Evolutionary conservation across 2,888 invertebrate species (phyloP).

Genomic region (Chrysomela aeneicollis): DNA sequence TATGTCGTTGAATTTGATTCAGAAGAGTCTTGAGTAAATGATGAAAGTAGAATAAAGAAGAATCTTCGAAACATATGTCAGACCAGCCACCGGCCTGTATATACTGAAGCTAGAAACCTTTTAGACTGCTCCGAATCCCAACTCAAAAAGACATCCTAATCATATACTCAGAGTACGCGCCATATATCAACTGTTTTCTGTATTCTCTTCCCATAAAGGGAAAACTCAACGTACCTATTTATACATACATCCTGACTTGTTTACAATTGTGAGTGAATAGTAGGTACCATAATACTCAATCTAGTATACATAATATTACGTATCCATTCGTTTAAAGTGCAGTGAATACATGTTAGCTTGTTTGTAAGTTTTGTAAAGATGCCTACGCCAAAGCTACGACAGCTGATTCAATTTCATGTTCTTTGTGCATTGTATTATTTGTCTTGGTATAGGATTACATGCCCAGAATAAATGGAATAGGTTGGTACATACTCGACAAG

Average conservation of each 20-base stretch:
- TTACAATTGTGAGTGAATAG: constrained; percentile 22
- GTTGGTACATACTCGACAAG: neutral
- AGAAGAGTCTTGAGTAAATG: too few relatives aligned
- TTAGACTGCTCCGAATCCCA: neutral
- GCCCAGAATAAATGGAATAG: constrained; percentile 30
- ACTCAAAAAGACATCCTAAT: neutral
- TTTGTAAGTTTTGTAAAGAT: constrained; percentile 46
- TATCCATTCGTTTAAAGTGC: constrained; percentile 50
- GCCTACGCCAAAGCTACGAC: constrained; percentile 45
- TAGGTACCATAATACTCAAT: constrained; percentile 43
- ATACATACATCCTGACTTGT: constrained; percentile 17
- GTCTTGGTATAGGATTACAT: constrained; percentile 37
- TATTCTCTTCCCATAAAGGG: constrained; percentile 5
- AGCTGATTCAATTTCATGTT: constrained; percentile 36
- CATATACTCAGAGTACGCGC: neutral
- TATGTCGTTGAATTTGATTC: too few relatives aligned
- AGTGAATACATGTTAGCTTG: constrained; percentile 52
- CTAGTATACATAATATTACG: constrained; percentile 51
- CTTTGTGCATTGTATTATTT: constrained; percentile 33
- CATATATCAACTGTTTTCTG: constrained; percentile 11
- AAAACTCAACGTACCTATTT: constrained; percentile 8
- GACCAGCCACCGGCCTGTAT: too few relatives aligned
- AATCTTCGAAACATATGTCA: too few relatives aligned
- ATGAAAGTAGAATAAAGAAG: too few relatives aligned
- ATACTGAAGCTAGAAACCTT: neutral